Evolutionary conservation across 2,888 invertebrate species (phyloP).

Genomic region (Neoascia interrupta): DNA sequence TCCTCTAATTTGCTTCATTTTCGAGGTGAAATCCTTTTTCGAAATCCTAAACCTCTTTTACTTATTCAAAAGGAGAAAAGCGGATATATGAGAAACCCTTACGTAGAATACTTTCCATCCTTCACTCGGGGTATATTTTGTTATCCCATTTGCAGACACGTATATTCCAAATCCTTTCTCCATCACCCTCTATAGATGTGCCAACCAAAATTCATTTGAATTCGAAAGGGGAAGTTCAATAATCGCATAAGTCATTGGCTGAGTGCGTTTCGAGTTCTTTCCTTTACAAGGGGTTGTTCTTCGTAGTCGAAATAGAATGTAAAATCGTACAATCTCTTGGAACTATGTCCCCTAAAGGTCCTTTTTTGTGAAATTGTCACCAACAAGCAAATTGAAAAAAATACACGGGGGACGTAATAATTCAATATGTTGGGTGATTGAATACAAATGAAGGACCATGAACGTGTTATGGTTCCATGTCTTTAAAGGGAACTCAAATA

Average conservation of each 20-base stretch:
- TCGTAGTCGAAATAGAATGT: conserved; percentile 20
- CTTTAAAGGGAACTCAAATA: conserved; percentile 21
- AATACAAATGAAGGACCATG: conserved; percentile 20
- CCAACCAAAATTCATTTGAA: conserved; percentile 56
- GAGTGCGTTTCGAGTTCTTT: conserved; percentile 65
- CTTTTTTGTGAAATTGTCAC: conserved; percentile 35
- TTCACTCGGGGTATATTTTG: conserved; percentile 36
- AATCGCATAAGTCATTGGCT: conserved; percentile 69
- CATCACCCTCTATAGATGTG: conserved; percentile 26
- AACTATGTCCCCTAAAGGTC: conserved; percentile 18
- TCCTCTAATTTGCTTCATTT: conserved; percentile 70
- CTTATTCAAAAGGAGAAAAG: conserved; percentile 49
- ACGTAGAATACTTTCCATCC: conserved; percentile 23
- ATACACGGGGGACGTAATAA: conserved; percentile 30
- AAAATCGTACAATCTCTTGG: conserved; percentile 8
- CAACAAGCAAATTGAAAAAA: conserved; percentile 47
- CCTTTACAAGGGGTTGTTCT: conserved; percentile 52
- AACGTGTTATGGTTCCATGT: conserved; percentile 25
- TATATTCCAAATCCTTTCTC: conserved; percentile 50
- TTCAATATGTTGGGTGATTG: conserved; percentile 39
- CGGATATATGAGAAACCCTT: conserved; percentile 13
- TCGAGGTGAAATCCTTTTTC: conserved; percentile 63
- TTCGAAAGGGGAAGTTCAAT: conserved; percentile 62
- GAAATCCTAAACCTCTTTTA: conserved; percentile 61
- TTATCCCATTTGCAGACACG: conserved; percentile 64